These are phyloP conservation scores for Sitta europaea DNA, from an alignment of 2,113 vertebrate genomes.

Conservation along the genomic window DNA sequence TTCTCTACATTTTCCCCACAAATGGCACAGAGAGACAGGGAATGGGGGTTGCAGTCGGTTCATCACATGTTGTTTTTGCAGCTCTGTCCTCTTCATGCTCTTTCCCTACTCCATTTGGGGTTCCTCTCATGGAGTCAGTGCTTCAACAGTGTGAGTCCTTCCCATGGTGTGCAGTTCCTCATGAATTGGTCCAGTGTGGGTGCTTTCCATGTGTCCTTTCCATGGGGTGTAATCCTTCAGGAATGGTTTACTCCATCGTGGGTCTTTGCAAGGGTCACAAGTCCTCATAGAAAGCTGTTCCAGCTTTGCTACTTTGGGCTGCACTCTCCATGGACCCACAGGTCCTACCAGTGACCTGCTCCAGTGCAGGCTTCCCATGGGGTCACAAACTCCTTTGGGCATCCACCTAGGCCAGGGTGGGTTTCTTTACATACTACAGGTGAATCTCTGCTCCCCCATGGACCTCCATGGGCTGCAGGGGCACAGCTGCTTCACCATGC, in stretches of 20 bases:
- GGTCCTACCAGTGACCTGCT: not conserved
- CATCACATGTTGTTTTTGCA: not conserved
- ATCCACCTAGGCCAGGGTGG: not conserved
- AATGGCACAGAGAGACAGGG: not conserved
- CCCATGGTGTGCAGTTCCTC: not conserved
- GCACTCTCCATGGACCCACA: not conserved
- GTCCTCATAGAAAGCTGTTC: not conserved
- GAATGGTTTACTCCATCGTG: not conserved
- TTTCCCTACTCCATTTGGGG: not conserved
- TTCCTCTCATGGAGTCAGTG: not conserved
- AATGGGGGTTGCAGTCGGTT: not conserved
- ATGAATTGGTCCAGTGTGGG: not conserved
- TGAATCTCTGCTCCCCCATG: not conserved
- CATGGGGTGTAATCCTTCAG: not conserved
- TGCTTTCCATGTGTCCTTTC: not conserved
- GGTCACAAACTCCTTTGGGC: not conserved
- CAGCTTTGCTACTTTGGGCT: not conserved
- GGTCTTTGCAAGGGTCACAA: not conserved
- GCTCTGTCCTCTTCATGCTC: not conserved
- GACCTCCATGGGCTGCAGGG: not conserved
- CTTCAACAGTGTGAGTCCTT: not conserved
- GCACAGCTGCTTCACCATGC: not conserved
- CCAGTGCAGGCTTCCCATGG: not conserved
- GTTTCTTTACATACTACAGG: not conserved
- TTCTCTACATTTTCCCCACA: not conserved